Base-by-base conservation (phyloP, 2,113 vertebrate genomes). In the Notothenia rossii region DNA sequence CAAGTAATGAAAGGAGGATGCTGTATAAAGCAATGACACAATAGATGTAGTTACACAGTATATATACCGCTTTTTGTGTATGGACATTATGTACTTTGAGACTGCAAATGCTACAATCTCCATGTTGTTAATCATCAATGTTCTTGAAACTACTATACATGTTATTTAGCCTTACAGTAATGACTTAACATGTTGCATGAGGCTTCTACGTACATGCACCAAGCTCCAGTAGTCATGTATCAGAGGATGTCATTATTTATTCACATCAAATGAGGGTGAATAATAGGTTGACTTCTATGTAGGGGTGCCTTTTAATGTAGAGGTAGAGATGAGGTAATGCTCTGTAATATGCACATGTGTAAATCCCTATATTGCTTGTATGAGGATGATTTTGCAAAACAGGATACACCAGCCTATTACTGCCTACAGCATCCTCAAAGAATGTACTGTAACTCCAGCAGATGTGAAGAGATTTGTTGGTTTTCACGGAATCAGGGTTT, bases 1-100 rank as follows among this genome's bases (percentile, higher is more conserved):
- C 14, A 60, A 68, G 65, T 33, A 78, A 64, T 77, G 70, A 81
- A 45, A 60, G 55, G 59, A 60, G 55, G 59, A 61, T 36, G 55
- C 18, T 58, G 11, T 55, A 59, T n/a, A 36, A 66, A 68, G 50
- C 64, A 54, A 63, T 20, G 2, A 54, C n/a, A 54, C 20, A 22
- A 0, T 14, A 36, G 17, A 5, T 40, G 36, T 40, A 40, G 36
- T 40, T 40, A 40, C 7, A 29, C 29, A 29, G 29, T 29, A 29
- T 29, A 29, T 29, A 29, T 29, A 25, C 56, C 56, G n/a, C 20
- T 29, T 22, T 51, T 43, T 67, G 13, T 64, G 46, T 49, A 48
- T 75, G 7, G 45, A 60, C 56, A 72, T 46, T 77, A 60, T 60
- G 14, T 25, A n/a, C 11, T 4, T 1, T 40, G 8, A 22, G 22